Evolutionary conservation across 2,888 invertebrate genomes (phyloP).

Genomic region (Macrophya annulata): DNA sequence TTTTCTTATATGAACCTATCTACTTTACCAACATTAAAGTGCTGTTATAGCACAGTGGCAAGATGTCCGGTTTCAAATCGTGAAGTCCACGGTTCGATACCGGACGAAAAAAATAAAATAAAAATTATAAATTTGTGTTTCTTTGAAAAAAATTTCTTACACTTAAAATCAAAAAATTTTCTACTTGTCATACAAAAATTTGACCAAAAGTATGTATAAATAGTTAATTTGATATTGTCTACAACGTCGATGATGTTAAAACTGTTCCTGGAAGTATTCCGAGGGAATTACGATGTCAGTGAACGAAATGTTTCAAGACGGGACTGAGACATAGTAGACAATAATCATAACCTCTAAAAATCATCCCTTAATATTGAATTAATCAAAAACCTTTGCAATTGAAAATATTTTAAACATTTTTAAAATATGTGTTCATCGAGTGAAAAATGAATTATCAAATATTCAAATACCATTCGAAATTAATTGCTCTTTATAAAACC

Average conservation of each 20-base stretch:
- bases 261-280: conserved; percentile 55
- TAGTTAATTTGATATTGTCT: neutral
- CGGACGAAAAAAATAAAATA: neutral
- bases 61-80: conserved; percentile 7
- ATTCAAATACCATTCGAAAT: neutral
- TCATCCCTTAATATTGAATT: neutral
- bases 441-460: neutral
- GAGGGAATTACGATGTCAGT: conserved; percentile 51
- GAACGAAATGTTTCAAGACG: conserved; percentile 56
- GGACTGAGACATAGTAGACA: conserved; percentile 48
- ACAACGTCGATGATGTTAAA: conserved; percentile 52
- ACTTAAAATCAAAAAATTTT: neutral
- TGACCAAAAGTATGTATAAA: neutral
- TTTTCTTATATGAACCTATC: neutral
- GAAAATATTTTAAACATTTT: conserved; percentile 1
- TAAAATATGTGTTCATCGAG: neutral
- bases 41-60: conserved; percentile 43
- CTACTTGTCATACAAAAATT: neutral
- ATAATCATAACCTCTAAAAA: no score
- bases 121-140: neutral
- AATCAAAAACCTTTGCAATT: neutral
- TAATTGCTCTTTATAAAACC: neutral
- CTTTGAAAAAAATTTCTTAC: neutral
- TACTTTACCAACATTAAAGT: neutral
- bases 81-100: conserved; percentile 40